A percentile compares a stretch with the other conserved stretches of the same genome.
These are phyloP conservation scores for Timandra comae DNA, from an alignment of 2,888 invertebrate genomes.

Conservation along the genomic window DNA sequence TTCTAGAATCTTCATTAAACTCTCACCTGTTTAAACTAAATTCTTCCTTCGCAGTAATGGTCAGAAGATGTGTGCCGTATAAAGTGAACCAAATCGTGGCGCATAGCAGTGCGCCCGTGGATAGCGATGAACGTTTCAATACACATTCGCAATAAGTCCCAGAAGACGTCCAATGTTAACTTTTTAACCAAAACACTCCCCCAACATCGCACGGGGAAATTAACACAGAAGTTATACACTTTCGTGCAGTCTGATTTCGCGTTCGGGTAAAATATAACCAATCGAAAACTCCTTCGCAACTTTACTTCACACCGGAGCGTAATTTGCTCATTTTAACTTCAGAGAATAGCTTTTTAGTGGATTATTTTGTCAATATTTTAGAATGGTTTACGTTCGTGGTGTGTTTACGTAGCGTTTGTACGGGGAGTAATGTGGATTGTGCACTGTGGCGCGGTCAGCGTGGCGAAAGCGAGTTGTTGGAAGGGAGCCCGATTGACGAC, in stretches of 20 bases:
- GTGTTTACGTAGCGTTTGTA: conserved; percentile 39
- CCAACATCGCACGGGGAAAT: conserved; percentile 65
- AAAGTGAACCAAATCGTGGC: conserved; percentile 83
- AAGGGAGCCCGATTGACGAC: conserved; percentile 38
- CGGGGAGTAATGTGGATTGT: conserved; percentile 42
- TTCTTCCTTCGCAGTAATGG: conserved; percentile 83
- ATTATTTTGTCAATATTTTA: conserved; percentile 23
- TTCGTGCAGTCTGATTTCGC: conserved; percentile 41
- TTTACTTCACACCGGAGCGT: conserved; percentile 69
- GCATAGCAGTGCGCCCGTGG: conserved; percentile 84
- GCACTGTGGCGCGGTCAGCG: conserved; percentile 26
- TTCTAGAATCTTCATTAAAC: conserved; percentile 7
- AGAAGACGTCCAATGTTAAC: conserved; percentile 53
- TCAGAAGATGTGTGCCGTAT: conserved; percentile 88
- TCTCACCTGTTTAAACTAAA: conserved; percentile 40
- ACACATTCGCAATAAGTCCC: conserved; percentile 74
- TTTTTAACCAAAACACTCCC: conserved; percentile 61
- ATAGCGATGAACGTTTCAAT: conserved; percentile 75
- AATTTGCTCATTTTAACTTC: conserved; percentile 62
- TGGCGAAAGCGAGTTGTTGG: conserved; percentile 55
- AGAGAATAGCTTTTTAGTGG: conserved; percentile 18
- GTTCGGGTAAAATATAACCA: conserved; percentile 22
- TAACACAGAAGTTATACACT: conserved; percentile 57
- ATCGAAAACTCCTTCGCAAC: conserved; percentile 17
- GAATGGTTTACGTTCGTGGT: conserved; percentile 6